A percentile compares a stretch with the other conserved stretches of the same genome.
Conservation (phyloP, 2,888 invertebrate genomes). For the Sesamia inferens region DNA sequence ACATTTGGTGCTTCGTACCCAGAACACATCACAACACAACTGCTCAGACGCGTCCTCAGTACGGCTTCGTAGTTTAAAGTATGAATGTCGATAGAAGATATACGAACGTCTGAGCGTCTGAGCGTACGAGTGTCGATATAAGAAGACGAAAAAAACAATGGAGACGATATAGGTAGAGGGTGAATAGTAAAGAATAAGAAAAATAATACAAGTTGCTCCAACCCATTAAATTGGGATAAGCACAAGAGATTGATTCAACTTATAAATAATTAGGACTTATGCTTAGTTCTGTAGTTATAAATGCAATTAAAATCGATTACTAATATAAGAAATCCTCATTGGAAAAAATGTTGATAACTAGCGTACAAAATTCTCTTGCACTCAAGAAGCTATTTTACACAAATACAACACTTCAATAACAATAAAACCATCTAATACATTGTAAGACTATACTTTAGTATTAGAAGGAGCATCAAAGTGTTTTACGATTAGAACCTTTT, state of each 20-base stretch:
- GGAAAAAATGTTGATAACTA: neutral
- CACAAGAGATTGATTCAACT: neutral
- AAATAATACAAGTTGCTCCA: neutral
- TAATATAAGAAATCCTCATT: neutral
- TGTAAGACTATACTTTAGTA: slow-evolving; percentile 50
- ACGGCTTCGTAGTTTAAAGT: too few relatives aligned
- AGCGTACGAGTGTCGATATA: neutral
- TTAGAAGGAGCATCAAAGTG: slow-evolving; percentile 57
- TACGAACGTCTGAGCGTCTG: too few relatives aligned
- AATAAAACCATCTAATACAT: slow-evolving; percentile 46
- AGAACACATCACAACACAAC: too few relatives aligned
- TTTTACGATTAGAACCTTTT: slow-evolving; percentile 73
- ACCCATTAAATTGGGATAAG: neutral
- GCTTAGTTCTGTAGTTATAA: neutral
- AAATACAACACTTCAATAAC: slow-evolving; percentile 28
- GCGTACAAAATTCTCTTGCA: neutral
- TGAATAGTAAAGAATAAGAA: neutral
- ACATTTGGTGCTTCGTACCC: too few relatives aligned
- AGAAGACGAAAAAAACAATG: neutral
- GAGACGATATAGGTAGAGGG: neutral
- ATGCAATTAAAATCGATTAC: neutral
- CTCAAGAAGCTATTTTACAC: neutral
- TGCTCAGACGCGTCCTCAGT: too few relatives aligned
- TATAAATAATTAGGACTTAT: neutral
- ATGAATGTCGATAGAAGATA: too few relatives aligned